Base-by-base conservation (phyloP, 2,113 vertebrate genomes). In the Leiothrix lutea region DNA sequence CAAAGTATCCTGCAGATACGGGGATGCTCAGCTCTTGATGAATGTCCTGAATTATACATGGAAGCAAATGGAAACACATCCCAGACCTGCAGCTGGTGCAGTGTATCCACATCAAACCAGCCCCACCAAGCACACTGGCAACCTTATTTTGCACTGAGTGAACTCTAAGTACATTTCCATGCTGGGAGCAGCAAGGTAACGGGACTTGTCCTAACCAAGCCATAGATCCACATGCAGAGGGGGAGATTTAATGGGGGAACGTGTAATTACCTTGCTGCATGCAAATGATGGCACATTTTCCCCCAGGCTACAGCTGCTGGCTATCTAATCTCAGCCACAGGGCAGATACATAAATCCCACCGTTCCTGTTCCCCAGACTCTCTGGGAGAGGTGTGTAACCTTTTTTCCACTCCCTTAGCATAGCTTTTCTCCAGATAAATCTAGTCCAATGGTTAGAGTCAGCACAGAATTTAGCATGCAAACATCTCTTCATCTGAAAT, bases 231-330 rank as follows among this genome's bases (percentile, higher is more conserved):
- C 62, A 66, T 50, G 88, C 58, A 92, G 74, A 88, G 62, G 71
- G 11, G 8, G 81, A 95, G 95, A 85, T 92, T 91, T 91, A 96
- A 83, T 80, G 75, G 80, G 90, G 35, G 73, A 67, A 69, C 22
- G n/a, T 81, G 89, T 95, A 92, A 96, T 95, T 97, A 95, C 91
- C 91, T 85, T 65, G 73, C 84, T 79, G 78, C 73, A 94, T 95
- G 94, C 91, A 95, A 95, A 97, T 95, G 65, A 80, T 18, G 70
- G 60, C 44, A 70, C 70, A 60, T 86, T 94, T 95, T 8, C 47
- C 90, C 53, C 60, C 69, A 86, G 88, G 82, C 87, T 82, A n/a
- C 79, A 56, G 35, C 51, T 56, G 38, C 88, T 92, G 92, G 81
- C 90, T 92, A 92, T 90, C 88, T 93, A 80, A 96, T 88, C 87